Conservation (phyloP, 2,888 invertebrate species). For the Neoscelio sp. region DNA sequence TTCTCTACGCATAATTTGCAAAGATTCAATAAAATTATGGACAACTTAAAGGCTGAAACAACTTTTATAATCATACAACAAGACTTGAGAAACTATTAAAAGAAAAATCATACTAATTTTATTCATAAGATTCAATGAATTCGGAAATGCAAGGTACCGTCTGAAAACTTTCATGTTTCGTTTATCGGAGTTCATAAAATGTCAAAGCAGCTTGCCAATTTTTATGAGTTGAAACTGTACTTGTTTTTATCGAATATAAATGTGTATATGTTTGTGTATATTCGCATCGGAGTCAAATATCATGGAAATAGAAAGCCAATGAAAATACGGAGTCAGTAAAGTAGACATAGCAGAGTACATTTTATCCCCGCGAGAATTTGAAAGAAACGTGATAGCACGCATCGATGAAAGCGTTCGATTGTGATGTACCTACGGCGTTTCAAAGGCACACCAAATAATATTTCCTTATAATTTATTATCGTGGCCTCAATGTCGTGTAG, state of each 20-base stretch:
- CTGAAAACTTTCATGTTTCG: constrained; percentile 18
- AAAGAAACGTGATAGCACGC: constrained; percentile 30
- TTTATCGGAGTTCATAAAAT: constrained; percentile 25
- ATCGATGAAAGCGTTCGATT: constrained; percentile 33
- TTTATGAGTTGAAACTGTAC: constrained; percentile 35
- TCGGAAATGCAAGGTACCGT: not conserved
- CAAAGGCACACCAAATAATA: constrained; percentile 25
- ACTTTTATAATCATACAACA: too few species aligned
- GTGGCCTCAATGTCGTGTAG: not conserved
- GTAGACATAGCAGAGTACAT: constrained; percentile 8
- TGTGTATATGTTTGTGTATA: constrained; percentile 10
- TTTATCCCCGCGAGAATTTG: constrained; percentile 26
- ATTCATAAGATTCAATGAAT: constrained; percentile 22
- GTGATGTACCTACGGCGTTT: constrained; percentile 17
- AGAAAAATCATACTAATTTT: constrained; percentile 15
- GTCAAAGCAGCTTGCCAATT: constrained; percentile 16
- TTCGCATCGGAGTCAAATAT: constrained; percentile 22
- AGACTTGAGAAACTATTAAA: too few species aligned
- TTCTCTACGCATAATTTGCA: too few species aligned
- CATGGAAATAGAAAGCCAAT: constrained; percentile 29
- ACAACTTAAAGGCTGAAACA: too few species aligned
- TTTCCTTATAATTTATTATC: too few species aligned
- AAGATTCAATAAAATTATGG: too few species aligned
- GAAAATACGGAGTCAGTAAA: constrained; percentile 36
- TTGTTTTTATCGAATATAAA: constrained; percentile 28